These are phyloP conservation scores for Theocolax elegans DNA, from an alignment of 1,140 invertebrate species.

Conservation along the genomic window DNA sequence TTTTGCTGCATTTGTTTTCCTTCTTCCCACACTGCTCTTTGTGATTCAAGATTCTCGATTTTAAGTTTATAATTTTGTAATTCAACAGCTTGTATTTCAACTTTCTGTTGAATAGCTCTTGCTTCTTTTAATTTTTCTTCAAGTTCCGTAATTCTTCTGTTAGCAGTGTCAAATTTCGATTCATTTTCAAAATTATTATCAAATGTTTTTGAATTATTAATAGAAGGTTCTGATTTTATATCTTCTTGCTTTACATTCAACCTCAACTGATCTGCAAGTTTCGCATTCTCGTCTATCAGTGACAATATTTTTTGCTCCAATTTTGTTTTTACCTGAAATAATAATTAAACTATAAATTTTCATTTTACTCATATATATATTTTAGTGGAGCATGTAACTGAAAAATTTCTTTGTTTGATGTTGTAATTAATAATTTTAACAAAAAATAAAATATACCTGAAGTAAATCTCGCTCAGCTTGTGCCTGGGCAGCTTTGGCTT, in stretches of 20 bases:
- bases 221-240: neutral
- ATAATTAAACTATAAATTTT: slow-evolving; percentile 13
- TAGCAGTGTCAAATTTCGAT: slow-evolving; percentile 48
- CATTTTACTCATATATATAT: too few species aligned
- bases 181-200: slow-evolving; percentile 47
- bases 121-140: slow-evolving; percentile 56
- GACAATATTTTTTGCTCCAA: slow-evolving; percentile 55
- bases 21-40: slow-evolving; percentile 57
- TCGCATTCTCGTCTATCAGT: slow-evolving; percentile 53
- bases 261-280: slow-evolving; percentile 46
- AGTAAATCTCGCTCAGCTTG: slow-evolving; percentile 55
- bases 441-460: slow-evolving; percentile 44
- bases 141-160: slow-evolving; percentile 51
- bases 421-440: neutral
- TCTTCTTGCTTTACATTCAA: slow-evolving; percentile 37
- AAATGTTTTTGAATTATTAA: neutral
- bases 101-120: slow-evolving; percentile 48
- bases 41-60: slow-evolving; percentile 57
- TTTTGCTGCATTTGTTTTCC: slow-evolving; percentile 51
- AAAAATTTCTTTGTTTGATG: neutral
- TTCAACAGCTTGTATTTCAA: slow-evolving; percentile 57
- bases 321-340: slow-evolving; percentile 51
- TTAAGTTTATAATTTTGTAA: slow-evolving; percentile 56
- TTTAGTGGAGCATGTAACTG: too few species aligned
- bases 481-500: slow-evolving; percentile 50